Conservation (phyloP, 2,797 vertebrate genomes). For the Bufotes viridis region DNA sequence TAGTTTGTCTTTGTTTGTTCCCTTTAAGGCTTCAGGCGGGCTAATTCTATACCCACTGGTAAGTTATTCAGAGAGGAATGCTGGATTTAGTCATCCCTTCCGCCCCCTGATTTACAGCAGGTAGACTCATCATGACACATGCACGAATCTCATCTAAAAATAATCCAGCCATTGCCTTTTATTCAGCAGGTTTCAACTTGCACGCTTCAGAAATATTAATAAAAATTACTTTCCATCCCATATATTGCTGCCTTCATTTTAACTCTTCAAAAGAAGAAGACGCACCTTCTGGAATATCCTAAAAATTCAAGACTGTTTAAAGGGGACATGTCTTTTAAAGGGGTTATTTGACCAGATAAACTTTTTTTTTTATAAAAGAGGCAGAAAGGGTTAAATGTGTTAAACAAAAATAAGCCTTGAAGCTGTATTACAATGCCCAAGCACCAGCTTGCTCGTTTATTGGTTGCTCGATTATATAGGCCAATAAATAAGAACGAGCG, state of each 20-base stretch:
- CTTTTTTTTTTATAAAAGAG: too few species aligned
- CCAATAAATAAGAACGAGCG: too few species aligned
- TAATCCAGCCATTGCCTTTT: not conserved
- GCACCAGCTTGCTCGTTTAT: too few species aligned
- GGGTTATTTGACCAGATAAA: too few species aligned
- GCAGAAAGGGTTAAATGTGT: too few species aligned
- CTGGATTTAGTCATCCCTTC: not conserved
- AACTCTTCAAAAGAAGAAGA: constrained; percentile 18
- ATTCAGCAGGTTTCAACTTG: constrained; percentile 31
- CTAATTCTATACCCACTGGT: not conserved
- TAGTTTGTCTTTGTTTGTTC: not conserved
- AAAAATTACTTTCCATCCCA: constrained; percentile 17
- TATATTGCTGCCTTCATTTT: constrained; percentile 18
- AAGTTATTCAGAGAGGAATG: constrained; percentile 14
- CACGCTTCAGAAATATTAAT: constrained; percentile 6
- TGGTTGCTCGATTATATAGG: too few species aligned
- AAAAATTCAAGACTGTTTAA: not conserved
- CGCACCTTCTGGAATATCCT: not conserved
- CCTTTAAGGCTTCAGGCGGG: not conserved
- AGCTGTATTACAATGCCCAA: too few species aligned
- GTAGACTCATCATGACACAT: constrained; percentile 43
- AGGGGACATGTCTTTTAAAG: not conserved
- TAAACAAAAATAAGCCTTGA: too few species aligned
- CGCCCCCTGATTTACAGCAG: constrained; percentile 33
- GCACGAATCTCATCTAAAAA: constrained; percentile 11